Conservation (phyloP, 2,888 invertebrate species). For the Caprella mutica region DNA sequence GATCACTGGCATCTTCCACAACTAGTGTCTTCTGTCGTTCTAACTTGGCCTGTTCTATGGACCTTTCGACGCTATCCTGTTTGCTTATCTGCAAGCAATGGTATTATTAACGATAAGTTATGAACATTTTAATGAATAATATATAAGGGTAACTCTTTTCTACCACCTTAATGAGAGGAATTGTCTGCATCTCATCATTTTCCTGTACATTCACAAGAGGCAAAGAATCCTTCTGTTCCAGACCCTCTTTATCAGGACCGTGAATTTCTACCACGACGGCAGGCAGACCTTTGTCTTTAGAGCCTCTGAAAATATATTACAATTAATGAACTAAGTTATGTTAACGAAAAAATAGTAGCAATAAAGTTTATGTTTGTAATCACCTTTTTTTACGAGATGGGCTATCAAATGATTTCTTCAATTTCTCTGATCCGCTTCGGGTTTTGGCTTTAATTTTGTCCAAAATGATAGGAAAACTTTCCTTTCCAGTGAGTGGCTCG, state of each 20-base stretch:
- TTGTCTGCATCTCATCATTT: conserved; percentile 23
- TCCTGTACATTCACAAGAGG: background rate
- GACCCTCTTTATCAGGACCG: conserved; percentile 3
- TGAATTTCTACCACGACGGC: background rate
- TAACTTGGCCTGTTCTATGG: conserved; percentile 29
- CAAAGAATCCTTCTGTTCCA: background rate
- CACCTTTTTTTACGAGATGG: too few relatives aligned
- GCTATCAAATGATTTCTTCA: too few relatives aligned
- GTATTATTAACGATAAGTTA: too few relatives aligned
- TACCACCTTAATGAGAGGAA: conserved; percentile 32
- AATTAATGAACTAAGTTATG: too few relatives aligned
- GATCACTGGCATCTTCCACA: conserved; percentile 11
- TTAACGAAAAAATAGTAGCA: too few relatives aligned
- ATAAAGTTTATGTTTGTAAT: too few relatives aligned
- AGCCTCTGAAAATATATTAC: too few relatives aligned
- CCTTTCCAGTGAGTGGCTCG: too few relatives aligned
- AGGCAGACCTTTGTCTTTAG: too few relatives aligned
- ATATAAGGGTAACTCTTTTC: background rate
- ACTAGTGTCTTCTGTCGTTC: conserved; percentile 18
- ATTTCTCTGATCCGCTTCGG: too few relatives aligned
- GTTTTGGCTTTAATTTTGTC: too few relatives aligned
- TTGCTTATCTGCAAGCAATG: conserved; percentile 33
- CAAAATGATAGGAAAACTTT: too few relatives aligned
- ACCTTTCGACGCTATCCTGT: conserved; percentile 34
- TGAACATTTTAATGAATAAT: background rate